These are phyloP conservation scores for Atta colombica DNA, from an alignment of 1,140 invertebrate genomes.

Conservation along the genomic window DNA sequence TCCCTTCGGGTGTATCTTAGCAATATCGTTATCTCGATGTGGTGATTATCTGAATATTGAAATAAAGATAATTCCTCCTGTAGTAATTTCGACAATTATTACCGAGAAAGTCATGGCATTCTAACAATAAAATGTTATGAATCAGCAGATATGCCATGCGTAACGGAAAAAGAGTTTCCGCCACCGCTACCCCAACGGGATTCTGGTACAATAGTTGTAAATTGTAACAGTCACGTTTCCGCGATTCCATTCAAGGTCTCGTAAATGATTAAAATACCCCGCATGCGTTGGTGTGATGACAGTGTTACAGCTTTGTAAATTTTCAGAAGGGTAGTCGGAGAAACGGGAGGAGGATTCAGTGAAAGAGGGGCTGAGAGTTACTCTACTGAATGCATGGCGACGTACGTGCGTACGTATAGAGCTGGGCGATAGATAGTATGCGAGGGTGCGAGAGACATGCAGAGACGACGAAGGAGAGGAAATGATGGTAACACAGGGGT, in stretches of 20 bases:
- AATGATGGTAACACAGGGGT: not conserved
- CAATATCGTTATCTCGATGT: not conserved
- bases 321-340: conserved; percentile 28
- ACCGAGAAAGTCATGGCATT: not conserved
- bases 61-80: not conserved
- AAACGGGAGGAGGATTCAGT: not conserved
- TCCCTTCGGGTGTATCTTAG: not conserved
- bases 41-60: conserved; percentile 29
- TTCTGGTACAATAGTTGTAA: conserved; percentile 51
- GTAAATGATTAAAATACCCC: conserved; percentile 40
- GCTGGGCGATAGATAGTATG: not conserved
- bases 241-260: conserved; percentile 52
- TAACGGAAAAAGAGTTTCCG: conserved; percentile 47
- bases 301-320: conserved; percentile 36
- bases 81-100: conserved; percentile 3
- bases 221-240: conserved; percentile 64
- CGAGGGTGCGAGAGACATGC: not conserved
- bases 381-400: conserved; percentile 9
- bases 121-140: conserved; percentile 12
- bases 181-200: not conserved
- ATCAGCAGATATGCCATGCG: conserved; percentile 26
- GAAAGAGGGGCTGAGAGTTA: not conserved
- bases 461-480: conserved; percentile 12
- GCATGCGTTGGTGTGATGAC: conserved; percentile 10
- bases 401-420: conserved; percentile 30